Evolutionary conservation across 2,888 invertebrate genomes (phyloP).

Genomic region (Luperina nickerlii): DNA sequence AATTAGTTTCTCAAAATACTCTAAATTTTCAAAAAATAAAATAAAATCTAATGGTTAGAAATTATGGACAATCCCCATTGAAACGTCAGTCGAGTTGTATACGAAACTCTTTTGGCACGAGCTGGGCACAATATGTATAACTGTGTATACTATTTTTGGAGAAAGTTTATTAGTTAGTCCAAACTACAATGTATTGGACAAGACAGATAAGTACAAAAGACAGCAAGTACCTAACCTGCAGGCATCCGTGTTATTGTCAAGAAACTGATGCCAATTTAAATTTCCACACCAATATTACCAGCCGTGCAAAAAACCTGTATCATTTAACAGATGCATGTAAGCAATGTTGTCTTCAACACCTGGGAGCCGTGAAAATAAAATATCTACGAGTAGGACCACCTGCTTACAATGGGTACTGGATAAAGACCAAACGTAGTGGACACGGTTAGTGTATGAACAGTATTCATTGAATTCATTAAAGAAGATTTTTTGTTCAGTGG

Average conservation of each 20-base stretch:
- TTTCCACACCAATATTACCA: not conserved
- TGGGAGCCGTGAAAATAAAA: constrained; percentile 39
- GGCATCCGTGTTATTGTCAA: not conserved
- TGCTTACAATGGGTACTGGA: constrained; percentile 44
- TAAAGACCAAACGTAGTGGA: constrained; percentile 38
- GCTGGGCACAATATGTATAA: not conserved
- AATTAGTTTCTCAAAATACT: no score
- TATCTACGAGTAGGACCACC: constrained; percentile 26
- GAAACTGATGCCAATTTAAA: not conserved
- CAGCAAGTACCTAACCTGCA: not conserved
- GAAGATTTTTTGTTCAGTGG: not conserved
- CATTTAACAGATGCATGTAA: constrained; percentile 12
- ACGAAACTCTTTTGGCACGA: constrained; percentile 35
- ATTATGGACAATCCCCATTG: no score
- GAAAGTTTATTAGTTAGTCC: not conserved
- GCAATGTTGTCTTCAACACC: not conserved
- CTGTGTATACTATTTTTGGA: not conserved
- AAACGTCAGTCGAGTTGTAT: constrained; percentile 13
- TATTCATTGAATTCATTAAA: constrained; percentile 10
- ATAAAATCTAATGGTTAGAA: no score
- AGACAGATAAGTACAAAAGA: not conserved
- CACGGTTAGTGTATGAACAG: constrained; percentile 3
- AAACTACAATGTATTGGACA: not conserved
- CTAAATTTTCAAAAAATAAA: no score
- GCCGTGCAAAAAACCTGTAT: not conserved